A percentile compares a stretch with the other conserved stretches of the same genome.
These are phyloP conservation scores for Plagodis pulveraria DNA, from an alignment of 2,888 invertebrate genomes.

Conservation along the genomic window DNA sequence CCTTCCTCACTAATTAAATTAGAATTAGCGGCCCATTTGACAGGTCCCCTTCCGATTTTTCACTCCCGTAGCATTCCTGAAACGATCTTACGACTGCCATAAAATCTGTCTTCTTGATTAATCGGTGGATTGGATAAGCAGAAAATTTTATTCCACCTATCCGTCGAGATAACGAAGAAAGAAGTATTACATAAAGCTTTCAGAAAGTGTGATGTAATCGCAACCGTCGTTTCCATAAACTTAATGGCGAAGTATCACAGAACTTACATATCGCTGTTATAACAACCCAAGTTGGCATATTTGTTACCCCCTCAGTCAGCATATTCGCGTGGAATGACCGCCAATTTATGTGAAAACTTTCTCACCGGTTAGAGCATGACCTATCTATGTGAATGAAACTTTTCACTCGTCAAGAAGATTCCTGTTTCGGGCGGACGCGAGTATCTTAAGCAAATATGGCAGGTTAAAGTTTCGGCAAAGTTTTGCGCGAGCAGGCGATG, in stretches of 20 bases:
- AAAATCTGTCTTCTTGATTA: conserved; percentile 68
- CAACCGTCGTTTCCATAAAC: conserved; percentile 82
- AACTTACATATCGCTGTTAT: conserved; percentile 84
- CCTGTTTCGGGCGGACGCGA: conserved; percentile 64
- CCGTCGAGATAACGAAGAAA: conserved; percentile 60
- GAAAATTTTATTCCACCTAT: conserved; percentile 58
- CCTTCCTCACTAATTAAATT: conserved; percentile 78
- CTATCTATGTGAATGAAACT: conserved; percentile 80
- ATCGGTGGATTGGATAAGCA: conserved; percentile 57
- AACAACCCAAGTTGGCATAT: conserved; percentile 84
- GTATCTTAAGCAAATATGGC: conserved; percentile 81
- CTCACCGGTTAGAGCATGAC: conserved; percentile 78
- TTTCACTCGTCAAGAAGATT: conserved; percentile 80
- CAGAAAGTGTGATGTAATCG: conserved; percentile 83
- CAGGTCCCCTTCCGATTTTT: conserved; percentile 74
- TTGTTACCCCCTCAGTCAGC: conserved; percentile 84
- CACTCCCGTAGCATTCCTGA: conserved; percentile 48
- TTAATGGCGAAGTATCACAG: conserved; percentile 84
- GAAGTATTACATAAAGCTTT: conserved; percentile 81
- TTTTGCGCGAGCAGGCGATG: conserved; percentile 74
- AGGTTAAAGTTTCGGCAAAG: conserved; percentile 79
- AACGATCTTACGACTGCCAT: conserved; percentile 59
- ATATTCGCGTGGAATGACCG: conserved; percentile 85
- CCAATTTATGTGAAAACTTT: conserved; percentile 84
- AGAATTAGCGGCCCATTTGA: conserved; percentile 79